Base-by-base conservation (phyloP, 1,140 invertebrate genomes). In the Drosophila orena region DNA sequence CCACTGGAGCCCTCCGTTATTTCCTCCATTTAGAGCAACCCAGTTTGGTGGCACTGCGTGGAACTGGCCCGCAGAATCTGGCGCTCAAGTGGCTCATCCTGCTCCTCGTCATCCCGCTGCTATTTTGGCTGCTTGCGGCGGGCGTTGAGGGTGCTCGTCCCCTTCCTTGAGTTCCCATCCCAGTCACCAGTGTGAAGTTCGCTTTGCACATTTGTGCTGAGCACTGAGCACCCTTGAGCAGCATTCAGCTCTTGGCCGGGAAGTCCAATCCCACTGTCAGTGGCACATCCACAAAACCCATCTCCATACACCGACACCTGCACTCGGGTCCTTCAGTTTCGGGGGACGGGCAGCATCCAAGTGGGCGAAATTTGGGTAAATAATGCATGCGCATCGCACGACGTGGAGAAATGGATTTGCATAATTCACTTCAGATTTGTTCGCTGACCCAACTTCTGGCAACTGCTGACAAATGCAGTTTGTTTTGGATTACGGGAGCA, bases 121-220 rank as follows among this genome's bases (percentile, higher is more conserved):
- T 86, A 83, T 81, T 88, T 86, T 81, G 65, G 66, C 34, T 79
- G 66, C 79, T 88, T 89, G 76, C 50, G 84, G 79, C 66, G 64
- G 44, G 56, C 76, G 44, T 81, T 22, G 69, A 84, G 79, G 57
- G 66, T 27, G 62, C 80, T 83, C 79, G 47, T 74, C 55, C 56
- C 34, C 47, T 42, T 15, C 5, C 57, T 40, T n/a, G 14, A n/a
- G 10, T n/a, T 17, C n/a, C 57, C 54, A 40, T 79, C 59, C 79
- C 72, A 73, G 66, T 70, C 58, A 77, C 44, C 64, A 76, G 49
- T 68, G 59, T 74, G 75, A 81, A 76, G 76, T 71, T 89, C 80
- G 66, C 76, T 77, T 88, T 88, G 84, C 83, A 89, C 84, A 88
- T 88, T 88, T 88, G 76, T 65, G 71, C 60, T 80, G 73, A 88